Evolutionary conservation across 2,888 invertebrate genomes (phyloP), one percentile per base, ranked within the genome.

Genomic region (Epirrhoe tristata): DNA sequence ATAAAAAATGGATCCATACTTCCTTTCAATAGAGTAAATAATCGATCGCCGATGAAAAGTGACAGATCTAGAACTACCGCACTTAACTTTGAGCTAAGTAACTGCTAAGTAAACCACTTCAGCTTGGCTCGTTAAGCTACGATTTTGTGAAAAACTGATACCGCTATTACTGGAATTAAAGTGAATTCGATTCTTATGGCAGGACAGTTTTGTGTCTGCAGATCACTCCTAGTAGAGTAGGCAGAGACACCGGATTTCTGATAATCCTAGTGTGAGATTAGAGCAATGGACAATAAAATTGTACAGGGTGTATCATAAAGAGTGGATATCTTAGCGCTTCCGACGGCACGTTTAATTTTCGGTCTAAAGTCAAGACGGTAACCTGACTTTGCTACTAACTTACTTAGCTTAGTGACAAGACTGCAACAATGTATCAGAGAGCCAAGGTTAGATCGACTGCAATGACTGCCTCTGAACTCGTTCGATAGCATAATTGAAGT

Each of bases 61-160:
- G 34, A 58, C 34, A 43, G 12, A 58, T n/a, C 24, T 60, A 39
- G 55, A 32, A 63, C 39, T 5, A 53, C 32, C 8, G 56, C 58
- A 62, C 55, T 64, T 55, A 54, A 63, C 62, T 58, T 16, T 24
- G 52, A 74, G 75, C 72, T 78, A 83, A 84, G 82, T 83, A 81
- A 81, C 80, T 74, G 66, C 78, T 81, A 84, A 84, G 80, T 81
- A 78, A 80, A 78, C 77, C 77, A 78, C 77, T 82, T 74, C 63
- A 77, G 82, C 77, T 83, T 80, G 70, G 69, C 77, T 82, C 77
- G 85, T 84, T 84, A 84, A 34, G 36, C 12, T 17, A 50, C 34
- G 16, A 16, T 50, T 58, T 16, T 16, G 10, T 36, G 12, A 50
- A 50, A 48, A 34, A 17, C 34, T 6, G 50, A 16, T 1, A 17